phyloP scores from a whole-genome alignment of 2,888 invertebrate species.

The Drosophila meridiana region DNA sequence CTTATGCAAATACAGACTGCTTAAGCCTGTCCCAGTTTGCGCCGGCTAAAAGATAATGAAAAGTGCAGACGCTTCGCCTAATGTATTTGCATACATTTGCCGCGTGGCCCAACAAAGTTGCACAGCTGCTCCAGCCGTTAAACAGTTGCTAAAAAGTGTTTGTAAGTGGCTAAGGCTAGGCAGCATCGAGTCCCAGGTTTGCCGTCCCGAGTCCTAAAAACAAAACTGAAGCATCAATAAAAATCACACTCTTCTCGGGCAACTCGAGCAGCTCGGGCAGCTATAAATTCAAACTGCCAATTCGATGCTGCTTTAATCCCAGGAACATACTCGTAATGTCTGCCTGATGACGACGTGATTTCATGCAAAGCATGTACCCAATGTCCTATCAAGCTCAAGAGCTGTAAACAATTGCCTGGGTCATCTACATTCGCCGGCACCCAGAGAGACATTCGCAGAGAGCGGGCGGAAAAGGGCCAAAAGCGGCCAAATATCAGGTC shows the following conservation, averaged over 20 bases:
- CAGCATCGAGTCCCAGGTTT: neutral
- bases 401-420: conserved; percentile 77
- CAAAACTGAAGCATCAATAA: conserved; percentile 70
- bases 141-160: conserved; percentile 60
- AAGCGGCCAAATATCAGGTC: conserved; percentile 12
- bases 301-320: conserved; percentile 79
- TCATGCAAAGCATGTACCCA: conserved; percentile 76
- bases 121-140: conserved; percentile 24
- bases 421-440: conserved; percentile 47
- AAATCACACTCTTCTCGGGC: conserved; percentile 69
- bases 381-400: conserved; percentile 60
- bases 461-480: conserved; percentile 14
- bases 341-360: conserved; percentile 80
- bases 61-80: conserved; percentile 58
- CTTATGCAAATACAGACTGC: conserved; percentile 73
- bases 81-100: conserved; percentile 70
- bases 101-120: conserved; percentile 11
- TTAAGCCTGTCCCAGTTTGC: conserved; percentile 39
- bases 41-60: conserved; percentile 60
- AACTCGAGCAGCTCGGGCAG: conserved; percentile 56
- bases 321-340: conserved; percentile 72
- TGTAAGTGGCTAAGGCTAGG: conserved; percentile 45
- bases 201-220: conserved; percentile 28
- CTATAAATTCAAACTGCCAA: conserved; percentile 78
- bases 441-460: neutral